A percentile compares a stretch with the other conserved stretches of the same genome.
Evolutionary conservation across 2,797 vertebrate genomes (phyloP).

Genomic region (Sebastes hubbsi): DNA sequence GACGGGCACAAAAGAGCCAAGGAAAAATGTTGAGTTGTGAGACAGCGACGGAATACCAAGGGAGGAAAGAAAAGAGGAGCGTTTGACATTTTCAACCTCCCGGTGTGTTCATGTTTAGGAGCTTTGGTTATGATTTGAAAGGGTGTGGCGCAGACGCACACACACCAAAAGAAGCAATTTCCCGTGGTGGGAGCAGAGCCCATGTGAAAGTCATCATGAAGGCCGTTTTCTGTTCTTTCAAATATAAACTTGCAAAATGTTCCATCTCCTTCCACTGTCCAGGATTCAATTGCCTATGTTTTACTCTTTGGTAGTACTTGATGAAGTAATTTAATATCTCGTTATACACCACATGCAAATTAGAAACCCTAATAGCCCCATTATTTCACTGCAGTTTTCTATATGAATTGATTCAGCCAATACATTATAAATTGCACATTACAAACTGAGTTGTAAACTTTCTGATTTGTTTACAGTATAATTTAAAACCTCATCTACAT

Average conservation of each 20-base stretch:
- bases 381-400: not conserved
- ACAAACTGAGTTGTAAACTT: not conserved
- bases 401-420: slow-evolving; percentile 6
- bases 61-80: slow-evolving; percentile 40
- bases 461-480: not conserved
- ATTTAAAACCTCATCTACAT: slow-evolving; percentile 7
- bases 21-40: slow-evolving; percentile 55
- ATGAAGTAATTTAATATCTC: slow-evolving; percentile 7
- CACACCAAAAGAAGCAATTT: slow-evolving; percentile 64
- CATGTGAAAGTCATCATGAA: slow-evolving; percentile 54
- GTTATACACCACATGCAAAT: slow-evolving; percentile 10
- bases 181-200: slow-evolving; percentile 23
- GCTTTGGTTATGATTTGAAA: slow-evolving; percentile 71
- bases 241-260: not conserved
- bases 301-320: slow-evolving; percentile 6
- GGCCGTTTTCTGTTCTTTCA: slow-evolving; percentile 49
- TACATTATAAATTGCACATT: not conserved
- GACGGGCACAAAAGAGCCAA: slow-evolving; percentile 60
- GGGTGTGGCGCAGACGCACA: slow-evolving; percentile 20
- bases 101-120: slow-evolving; percentile 48
- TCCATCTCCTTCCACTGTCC: not conserved
- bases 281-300: slow-evolving; percentile 2
- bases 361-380: not conserved
- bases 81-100: slow-evolving; percentile 64
- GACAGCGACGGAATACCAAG: slow-evolving; percentile 67